phyloP scores from a whole-genome alignment of 2,797 vertebrate species.

The Synanceia verrucosa region DNA sequence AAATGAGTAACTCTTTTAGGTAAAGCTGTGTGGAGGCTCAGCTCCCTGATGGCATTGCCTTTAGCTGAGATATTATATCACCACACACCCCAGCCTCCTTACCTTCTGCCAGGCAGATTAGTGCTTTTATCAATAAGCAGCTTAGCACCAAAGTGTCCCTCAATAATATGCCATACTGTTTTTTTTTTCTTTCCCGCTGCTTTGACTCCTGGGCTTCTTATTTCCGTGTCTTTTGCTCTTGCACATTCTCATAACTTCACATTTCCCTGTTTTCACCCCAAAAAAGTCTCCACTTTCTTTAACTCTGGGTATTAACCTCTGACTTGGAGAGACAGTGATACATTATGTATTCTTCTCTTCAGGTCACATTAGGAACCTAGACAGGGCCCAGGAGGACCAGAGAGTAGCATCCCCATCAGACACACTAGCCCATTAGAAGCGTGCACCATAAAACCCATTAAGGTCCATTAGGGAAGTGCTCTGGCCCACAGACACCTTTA shows the following conservation, averaged over 20 bases:
- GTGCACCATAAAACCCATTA: constrained; percentile 82
- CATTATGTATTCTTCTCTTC: constrained; percentile 68
- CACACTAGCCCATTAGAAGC: constrained; percentile 81
- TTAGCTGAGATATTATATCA: constrained; percentile 85
- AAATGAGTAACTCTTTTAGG: constrained; percentile 79
- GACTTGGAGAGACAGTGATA: constrained; percentile 55
- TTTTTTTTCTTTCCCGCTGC: constrained; percentile 55
- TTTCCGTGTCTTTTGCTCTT: constrained; percentile 44
- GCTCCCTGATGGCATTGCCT: constrained; percentile 80
- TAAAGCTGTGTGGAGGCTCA: constrained; percentile 79
- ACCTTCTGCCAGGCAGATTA: constrained; percentile 88
- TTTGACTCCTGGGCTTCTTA: constrained; percentile 71
- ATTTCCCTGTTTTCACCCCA: constrained; percentile 48
- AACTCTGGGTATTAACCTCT: constrained; percentile 59
- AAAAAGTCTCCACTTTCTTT: constrained; percentile 48
- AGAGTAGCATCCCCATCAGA: constrained; percentile 76
- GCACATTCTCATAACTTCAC: constrained; percentile 49
- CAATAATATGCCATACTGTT: constrained; percentile 82
- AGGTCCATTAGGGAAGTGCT: constrained; percentile 81
- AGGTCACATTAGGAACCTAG: constrained; percentile 75
- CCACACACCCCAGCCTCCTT: constrained; percentile 81
- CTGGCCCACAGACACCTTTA: constrained; percentile 79
- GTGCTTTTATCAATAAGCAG: constrained; percentile 89
- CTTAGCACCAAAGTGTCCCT: constrained; percentile 86
- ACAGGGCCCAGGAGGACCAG: constrained; percentile 64